phyloP scores from a whole-genome alignment of 2,797 vertebrate species.

The Sebastiscus tertius region DNA sequence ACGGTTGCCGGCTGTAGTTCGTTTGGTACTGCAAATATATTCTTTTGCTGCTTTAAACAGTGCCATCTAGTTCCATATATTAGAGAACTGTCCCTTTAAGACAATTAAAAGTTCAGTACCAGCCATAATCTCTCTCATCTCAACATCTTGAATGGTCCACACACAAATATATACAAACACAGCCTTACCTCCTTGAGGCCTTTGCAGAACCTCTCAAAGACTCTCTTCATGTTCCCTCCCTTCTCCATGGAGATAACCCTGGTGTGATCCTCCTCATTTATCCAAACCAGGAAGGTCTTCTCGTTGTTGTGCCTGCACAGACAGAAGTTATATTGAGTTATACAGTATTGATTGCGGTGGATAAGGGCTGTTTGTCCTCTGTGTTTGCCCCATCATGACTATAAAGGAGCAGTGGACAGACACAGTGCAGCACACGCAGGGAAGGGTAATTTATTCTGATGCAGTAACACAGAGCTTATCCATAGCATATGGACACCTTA shows the following conservation, averaged over 20 bases:
- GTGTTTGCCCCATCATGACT: background rate
- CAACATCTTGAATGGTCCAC: background rate
- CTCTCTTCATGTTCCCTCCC: conserved; percentile 98
- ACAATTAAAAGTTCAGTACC: background rate
- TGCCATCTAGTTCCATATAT: no score
- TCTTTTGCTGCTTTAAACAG: no score
- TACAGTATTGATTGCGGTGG: background rate
- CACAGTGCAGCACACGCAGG: background rate
- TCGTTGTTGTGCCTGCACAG: conserved; percentile 94
- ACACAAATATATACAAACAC: background rate
- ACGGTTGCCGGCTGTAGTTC: no score
- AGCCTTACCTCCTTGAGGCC: conserved; percentile 91
- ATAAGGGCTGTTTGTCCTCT: background rate
- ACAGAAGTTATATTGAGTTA: background rate
- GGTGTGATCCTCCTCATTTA: conserved; percentile 98
- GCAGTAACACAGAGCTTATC: background rate
- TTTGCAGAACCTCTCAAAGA: conserved; percentile 95
- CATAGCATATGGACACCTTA: background rate
- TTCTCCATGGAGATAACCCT: conserved; percentile 99
- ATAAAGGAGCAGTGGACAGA: background rate
- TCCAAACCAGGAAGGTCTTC: conserved; percentile 97
- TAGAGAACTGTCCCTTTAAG: no score
- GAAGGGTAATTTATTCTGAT: background rate
- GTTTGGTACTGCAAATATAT: no score
- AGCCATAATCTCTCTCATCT: background rate